A percentile compares a stretch with the other conserved stretches of the same genome.
These are phyloP conservation scores for Acinonyx jubatus DNA, from an alignment of 2,113 vertebrate genomes.

Conservation along the genomic window DNA sequence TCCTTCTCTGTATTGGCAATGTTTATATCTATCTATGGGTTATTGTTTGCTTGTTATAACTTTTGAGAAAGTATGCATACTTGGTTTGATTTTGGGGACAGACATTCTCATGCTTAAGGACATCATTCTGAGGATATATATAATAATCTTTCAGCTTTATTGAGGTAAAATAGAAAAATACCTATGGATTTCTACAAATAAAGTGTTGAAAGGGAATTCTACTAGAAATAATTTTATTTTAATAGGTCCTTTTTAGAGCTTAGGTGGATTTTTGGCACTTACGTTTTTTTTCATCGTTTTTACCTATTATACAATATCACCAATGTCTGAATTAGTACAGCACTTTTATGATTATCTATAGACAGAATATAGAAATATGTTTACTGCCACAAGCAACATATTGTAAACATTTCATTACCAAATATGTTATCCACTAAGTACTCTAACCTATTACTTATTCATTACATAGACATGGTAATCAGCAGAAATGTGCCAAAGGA, in stretches of 20 bases:
- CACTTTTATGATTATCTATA: neutral
- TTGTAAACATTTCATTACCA: conserved; percentile 2
- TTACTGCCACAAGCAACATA: neutral
- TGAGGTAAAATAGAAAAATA: neutral
- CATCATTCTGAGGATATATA: neutral
- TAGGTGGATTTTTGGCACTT: neutral
- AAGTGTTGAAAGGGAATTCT: neutral
- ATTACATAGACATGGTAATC: neutral
- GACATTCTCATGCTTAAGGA: neutral
- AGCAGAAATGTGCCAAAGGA: neutral
- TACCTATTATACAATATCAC: neutral
- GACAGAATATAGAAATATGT: neutral
- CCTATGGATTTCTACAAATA: neutral
- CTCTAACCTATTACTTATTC: neutral
- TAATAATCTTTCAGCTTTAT: neutral
- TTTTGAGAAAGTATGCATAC: neutral
- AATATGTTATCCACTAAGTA: neutral
- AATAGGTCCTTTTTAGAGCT: neutral
- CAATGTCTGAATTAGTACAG: neutral
- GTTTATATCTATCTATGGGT: neutral
- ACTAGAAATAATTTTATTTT: neutral
- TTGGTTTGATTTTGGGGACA: neutral
- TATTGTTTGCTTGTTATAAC: neutral
- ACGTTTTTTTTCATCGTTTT: neutral
- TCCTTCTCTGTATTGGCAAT: neutral